Evolutionary conservation across 2,113 vertebrate species (phyloP), one percentile per base, ranked within the genome.

Genomic region (Orientallactaga bullata): DNA sequence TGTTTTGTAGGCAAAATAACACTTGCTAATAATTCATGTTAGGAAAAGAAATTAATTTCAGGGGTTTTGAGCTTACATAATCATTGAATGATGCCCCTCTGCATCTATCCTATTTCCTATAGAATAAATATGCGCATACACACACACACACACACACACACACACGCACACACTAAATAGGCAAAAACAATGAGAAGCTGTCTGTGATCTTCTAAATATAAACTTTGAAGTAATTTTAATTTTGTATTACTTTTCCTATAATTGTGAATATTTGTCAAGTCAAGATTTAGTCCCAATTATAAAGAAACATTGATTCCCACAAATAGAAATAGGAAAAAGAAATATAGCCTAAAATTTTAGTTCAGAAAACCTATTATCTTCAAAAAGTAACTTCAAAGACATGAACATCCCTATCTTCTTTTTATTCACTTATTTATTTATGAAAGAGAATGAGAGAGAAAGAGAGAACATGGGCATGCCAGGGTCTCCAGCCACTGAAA

Each of bases 161-260:
- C 8, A 8, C 8, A 47, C 42, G 8, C 42, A 47, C 42, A 47
- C 42, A 47, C 42, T 55, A 3, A 55, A 81, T 7, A 90, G 55
- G 37, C 20, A 51, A 71, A 2, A 73, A 24, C 32, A 87, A 93
- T 55, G 10, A 15, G 58, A 92, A 94, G 15, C 13, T 78, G 12
- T 9, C 26, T 88, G 80, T 65, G 10, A 10, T 55, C 92, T 92
- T 90, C 21, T 77, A 93, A 95, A 80, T 16, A 90, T 47, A 61
- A 73, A 35, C 28, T 20, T 91, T 89, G 20, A 88, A 92, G 77
- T 92, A 28, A 83, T 1, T 26, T 90, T 79, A 73, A 79, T 90
- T 63, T 93, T 80, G 87, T 93, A 89, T 51, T 42, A 88, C 79
- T 93, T 73, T 51, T 72, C 80, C 3, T 37, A 95, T 78, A 84